phyloP scores from a whole-genome alignment of 2,113 vertebrate species.

The Clarias magur region DNA sequence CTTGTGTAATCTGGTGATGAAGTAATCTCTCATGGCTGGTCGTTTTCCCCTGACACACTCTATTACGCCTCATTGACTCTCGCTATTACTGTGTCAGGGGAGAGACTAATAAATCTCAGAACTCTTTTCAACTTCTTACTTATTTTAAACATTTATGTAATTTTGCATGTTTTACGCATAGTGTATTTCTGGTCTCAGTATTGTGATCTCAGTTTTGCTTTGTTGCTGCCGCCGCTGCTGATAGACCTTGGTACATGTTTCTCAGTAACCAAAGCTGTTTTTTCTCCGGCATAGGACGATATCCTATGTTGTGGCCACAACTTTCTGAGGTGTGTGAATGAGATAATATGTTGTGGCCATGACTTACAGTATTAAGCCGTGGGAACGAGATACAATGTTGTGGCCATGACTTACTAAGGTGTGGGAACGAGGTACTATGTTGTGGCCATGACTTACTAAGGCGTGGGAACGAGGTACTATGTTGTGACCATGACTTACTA shows the following conservation, averaged over 20 bases:
- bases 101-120: not conserved
- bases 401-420: too few species aligned
- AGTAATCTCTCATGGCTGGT: constrained; percentile 5
- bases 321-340: too few species aligned
- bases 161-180: not conserved
- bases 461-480: too few species aligned
- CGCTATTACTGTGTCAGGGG: not conserved
- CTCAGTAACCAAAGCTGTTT: not conserved
- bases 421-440: too few species aligned
- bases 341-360: too few species aligned
- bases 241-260: not conserved
- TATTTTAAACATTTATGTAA: not conserved
- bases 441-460: too few species aligned
- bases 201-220: not conserved
- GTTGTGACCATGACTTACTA: too few species aligned
- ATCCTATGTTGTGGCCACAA: too few species aligned
- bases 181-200: not conserved
- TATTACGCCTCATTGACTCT: not conserved
- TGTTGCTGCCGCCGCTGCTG: not conserved
- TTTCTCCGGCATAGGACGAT: too few species aligned
- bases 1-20: constrained; percentile 22
- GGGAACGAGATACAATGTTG: too few species aligned
- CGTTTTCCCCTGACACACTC: not conserved
- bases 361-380: too few species aligned
- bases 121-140: not conserved